phyloP scores from a whole-genome alignment of 2,113 vertebrate genomes.

The Podarcis muralis region DNA sequence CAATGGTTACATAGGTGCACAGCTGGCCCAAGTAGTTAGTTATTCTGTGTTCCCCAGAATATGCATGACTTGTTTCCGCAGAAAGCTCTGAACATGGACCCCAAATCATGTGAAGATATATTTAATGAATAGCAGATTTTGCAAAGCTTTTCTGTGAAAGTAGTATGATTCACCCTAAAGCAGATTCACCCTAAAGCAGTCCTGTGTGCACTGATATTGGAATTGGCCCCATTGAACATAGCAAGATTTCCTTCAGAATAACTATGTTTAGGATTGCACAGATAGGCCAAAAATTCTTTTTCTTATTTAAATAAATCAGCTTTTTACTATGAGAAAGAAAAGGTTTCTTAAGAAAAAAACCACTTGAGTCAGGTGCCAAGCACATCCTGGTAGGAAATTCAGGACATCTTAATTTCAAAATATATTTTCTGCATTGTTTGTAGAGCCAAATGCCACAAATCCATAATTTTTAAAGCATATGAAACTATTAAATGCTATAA shows the following conservation, averaged over 20 bases:
- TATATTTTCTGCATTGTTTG: not conserved
- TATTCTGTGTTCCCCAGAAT: not conserved
- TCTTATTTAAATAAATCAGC: not conserved
- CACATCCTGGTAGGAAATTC: not conserved
- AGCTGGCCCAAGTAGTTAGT: not conserved
- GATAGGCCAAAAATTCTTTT: not conserved
- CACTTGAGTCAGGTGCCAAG: not conserved
- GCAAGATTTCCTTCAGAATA: not conserved
- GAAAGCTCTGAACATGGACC: not conserved
- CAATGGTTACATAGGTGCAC: not conserved
- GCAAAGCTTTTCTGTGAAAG: slow-evolving; percentile 40
- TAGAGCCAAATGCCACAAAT: not conserved
- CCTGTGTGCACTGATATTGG: not conserved
- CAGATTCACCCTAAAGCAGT: too few relatives aligned
- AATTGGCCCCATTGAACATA: not conserved
- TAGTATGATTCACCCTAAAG: too few relatives aligned
- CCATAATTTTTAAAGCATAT: not conserved
- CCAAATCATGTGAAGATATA: not conserved
- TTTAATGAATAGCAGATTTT: not conserved
- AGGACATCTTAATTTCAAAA: not conserved
- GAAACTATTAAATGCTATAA: not conserved
- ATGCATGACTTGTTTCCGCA: too few relatives aligned
- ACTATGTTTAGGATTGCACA: not conserved
- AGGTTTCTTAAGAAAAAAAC: not conserved
- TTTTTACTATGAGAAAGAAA: not conserved